phyloP scores from a whole-genome alignment of 2,888 invertebrate genomes.

The Drosophila buzzatii region DNA sequence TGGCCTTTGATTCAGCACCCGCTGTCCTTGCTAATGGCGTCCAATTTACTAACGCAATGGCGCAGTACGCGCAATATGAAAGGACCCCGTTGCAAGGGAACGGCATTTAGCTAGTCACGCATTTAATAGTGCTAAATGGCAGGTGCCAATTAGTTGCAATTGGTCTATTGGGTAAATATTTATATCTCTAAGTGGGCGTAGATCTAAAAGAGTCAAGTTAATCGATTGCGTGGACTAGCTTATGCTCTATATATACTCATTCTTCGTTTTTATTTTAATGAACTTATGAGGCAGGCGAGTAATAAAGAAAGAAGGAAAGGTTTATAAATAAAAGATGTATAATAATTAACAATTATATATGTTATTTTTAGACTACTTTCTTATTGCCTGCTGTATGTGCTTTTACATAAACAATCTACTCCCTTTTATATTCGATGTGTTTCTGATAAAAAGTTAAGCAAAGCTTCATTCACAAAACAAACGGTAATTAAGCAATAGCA shows the following conservation, averaged over 20 bases:
- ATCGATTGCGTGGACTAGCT: not conserved
- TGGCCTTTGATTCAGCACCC: conserved; percentile 26
- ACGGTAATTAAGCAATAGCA: conserved; percentile 40
- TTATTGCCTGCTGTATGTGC: not conserved
- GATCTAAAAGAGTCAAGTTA: not conserved
- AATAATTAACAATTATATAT: not conserved
- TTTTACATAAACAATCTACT: not conserved
- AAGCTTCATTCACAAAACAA: conserved; percentile 62
- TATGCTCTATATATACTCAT: not conserved
- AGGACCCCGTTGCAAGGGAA: conserved; percentile 4
- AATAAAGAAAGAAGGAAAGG: not conserved
- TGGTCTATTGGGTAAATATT: not conserved
- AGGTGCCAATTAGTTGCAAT: conserved; percentile 5
- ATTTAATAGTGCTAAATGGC: conserved; percentile 3
- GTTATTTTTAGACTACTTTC: not conserved
- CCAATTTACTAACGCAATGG: conserved; percentile 56
- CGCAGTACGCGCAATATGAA: conserved; percentile 23
- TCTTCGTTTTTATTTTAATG: too few relatives aligned
- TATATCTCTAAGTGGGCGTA: not conserved
- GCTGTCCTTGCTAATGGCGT: conserved; percentile 61
- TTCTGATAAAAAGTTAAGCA: conserved; percentile 15
- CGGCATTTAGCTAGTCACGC: conserved; percentile 26
- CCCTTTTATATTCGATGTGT: not conserved
- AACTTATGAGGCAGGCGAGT: too few relatives aligned
- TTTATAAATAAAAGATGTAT: not conserved